Base-by-base conservation (phyloP, 2,797 vertebrate genomes). In the Poeciliopsis gracilis region DNA sequence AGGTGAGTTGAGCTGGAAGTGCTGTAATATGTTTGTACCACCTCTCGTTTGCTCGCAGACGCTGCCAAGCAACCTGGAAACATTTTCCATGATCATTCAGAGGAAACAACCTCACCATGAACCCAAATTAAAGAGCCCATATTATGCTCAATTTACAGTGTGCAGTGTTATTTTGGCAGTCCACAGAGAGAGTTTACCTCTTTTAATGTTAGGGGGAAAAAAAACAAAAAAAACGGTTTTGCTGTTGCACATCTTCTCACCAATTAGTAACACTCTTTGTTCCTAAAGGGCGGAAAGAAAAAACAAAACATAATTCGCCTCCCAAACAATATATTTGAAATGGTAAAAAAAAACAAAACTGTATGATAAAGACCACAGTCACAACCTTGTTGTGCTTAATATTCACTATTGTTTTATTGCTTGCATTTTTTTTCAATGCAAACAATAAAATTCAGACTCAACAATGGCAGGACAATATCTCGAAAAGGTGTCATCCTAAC, bases 21-120 rank as follows among this genome's bases (percentile, higher is more conserved):
- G 91, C 89, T 93, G 90, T 80, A 79, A 91, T 90, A 89, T 93
- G 85, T 95, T 93, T 90, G 79, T 66, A 75, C 77, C 91, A 93
- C 93, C 86, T 93, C 81, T 82, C 72, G 59, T 84, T 78, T 85
- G 76, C 87, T 78, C 79, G 79, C 70, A 79, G 78, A 80, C 78
- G 81, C 84, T 92, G 90, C 88, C 90, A 90, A 88, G 59, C 81
- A 90, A 90, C 84, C 80, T 87, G 79, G 78, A 89, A 86, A 91
- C 23, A 5, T 76, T 93, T 87, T 90, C 78, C 84, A 86, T 85
- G 78, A 86, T 80, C 80, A 84, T 77, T 84, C 72, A 7, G 59
- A 78, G 67, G 77, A 46, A 73, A 76, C 80, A 82, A 84, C 75
- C 77, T 81, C 73, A 76, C 28, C 72, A 30, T 79, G 78, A 84